phyloP scores from a whole-genome alignment of 1,140 invertebrate species.

The Drosophila bocki region DNA sequence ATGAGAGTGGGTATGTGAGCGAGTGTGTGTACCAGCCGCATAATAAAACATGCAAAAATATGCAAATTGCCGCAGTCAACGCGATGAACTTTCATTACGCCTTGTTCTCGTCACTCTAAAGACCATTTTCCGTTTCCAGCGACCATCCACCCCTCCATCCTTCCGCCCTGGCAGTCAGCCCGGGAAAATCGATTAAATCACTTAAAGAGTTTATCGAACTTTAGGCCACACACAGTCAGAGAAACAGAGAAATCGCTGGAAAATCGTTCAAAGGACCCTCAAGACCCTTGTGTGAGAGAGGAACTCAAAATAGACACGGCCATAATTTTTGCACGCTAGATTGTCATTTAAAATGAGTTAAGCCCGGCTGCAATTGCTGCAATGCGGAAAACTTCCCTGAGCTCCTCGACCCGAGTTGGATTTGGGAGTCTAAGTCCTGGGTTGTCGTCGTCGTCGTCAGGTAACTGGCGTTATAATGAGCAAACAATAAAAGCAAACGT shows the following conservation, averaged over 20 bases:
- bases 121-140: constrained; percentile 60
- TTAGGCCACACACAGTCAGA: constrained; percentile 29
- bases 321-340: constrained; percentile 82
- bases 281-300: background rate
- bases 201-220: constrained; percentile 78
- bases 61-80: constrained; percentile 81
- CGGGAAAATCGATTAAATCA: constrained; percentile 67
- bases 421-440: constrained; percentile 23
- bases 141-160: background rate
- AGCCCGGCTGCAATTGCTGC: constrained; percentile 70
- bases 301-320: background rate
- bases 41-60: constrained; percentile 81
- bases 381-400: constrained; percentile 62
- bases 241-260: constrained; percentile 1
- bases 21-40: constrained; percentile 58
- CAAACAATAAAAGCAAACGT: constrained; percentile 82
- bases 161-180: constrained; percentile 1
- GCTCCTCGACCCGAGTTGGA: constrained; percentile 12
- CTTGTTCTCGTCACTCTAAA: constrained; percentile 66
- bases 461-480: constrained; percentile 74
- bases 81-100: constrained; percentile 75
- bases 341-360: constrained; percentile 85
- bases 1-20: constrained; percentile 27
- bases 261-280: background rate
- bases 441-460: constrained; percentile 33